Evolutionary conservation across 2,797 vertebrate species (phyloP).

Genomic region (Pangasius krempfi): DNA sequence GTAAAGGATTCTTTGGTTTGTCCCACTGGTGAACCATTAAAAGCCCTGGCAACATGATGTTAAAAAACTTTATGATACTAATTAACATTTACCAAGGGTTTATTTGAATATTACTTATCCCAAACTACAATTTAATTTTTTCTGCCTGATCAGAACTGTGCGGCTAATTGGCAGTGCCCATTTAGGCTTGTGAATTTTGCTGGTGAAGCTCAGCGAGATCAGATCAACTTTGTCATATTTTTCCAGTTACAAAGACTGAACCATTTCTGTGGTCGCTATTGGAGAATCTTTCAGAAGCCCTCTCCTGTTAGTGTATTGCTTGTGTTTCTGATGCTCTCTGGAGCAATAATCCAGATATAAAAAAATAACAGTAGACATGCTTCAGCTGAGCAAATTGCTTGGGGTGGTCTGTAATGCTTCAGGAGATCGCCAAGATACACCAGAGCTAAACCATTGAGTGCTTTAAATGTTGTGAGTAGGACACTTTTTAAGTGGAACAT

Average conservation of each 20-base stretch:
- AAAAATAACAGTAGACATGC: background rate
- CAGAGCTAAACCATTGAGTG: background rate
- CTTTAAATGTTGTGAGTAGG: background rate
- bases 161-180: background rate
- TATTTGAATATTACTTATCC: background rate
- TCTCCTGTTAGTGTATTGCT: background rate
- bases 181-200: background rate
- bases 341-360: background rate
- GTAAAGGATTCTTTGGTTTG: background rate
- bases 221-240: background rate
- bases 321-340: background rate
- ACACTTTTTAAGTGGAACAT: background rate
- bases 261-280: background rate
- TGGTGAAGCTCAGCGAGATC: background rate
- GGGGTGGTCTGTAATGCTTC: background rate
- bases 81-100: background rate
- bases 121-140: background rate
- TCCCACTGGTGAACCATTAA: background rate
- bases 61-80: background rate
- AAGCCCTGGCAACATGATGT: background rate
- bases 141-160: background rate
- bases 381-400: background rate
- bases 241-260: background rate
- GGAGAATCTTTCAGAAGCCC: background rate
- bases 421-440: background rate